Evolutionary conservation across 2,888 invertebrate species (phyloP).

Genomic region (Ceraclea dissimilis): DNA sequence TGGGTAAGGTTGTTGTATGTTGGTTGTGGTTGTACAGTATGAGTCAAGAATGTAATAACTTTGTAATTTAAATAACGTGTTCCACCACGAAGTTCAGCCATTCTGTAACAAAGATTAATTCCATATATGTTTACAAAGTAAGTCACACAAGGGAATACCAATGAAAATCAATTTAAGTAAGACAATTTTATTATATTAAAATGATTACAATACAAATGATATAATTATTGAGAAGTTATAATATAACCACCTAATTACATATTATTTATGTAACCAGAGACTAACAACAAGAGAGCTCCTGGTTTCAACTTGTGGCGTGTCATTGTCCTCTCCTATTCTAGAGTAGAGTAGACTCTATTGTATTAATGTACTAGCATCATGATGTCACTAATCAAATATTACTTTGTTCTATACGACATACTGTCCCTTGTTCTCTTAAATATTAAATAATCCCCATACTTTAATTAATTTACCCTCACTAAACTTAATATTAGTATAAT

Average conservation of each 20-base stretch:
- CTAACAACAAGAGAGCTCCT: too few species aligned
- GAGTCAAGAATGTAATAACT: neutral
- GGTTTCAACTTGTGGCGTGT: too few species aligned
- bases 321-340: too few species aligned
- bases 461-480: too few species aligned
- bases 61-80: conserved; percentile 18
- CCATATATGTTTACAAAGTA: conserved; percentile 14
- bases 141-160: conserved; percentile 1
- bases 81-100: conserved; percentile 15
- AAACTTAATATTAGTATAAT: conserved; percentile 12
- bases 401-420: neutral
- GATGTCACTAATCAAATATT: too few species aligned
- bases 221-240: conserved; percentile 18
- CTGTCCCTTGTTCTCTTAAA: too few species aligned
- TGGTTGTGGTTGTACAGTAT: conserved; percentile 2
- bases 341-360: too few species aligned
- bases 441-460: too few species aligned
- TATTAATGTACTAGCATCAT: conserved; percentile 51
- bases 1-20: neutral
- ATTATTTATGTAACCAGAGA: too few species aligned
- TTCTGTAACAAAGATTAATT: conserved; percentile 24
- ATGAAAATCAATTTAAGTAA: conserved; percentile 17
- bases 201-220: conserved; percentile 21
- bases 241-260: conserved; percentile 8
- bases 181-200: conserved; percentile 22